These are phyloP conservation scores for Alviniconcha strummeri DNA, from an alignment of 2,888 invertebrate genomes.

Conservation along the genomic window DNA sequence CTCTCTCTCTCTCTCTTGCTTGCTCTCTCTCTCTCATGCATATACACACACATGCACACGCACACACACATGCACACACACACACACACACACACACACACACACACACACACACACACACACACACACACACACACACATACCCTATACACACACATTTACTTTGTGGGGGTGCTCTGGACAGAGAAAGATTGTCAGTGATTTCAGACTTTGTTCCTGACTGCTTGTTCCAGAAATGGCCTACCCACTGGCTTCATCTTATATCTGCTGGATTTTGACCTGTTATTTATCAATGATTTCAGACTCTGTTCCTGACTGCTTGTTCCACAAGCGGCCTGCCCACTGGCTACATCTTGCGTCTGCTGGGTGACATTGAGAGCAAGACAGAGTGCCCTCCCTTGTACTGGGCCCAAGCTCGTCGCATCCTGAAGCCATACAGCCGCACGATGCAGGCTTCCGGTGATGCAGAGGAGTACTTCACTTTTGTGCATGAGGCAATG, in stretches of 20 bases:
- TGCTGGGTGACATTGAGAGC: slow-evolving; percentile 55
- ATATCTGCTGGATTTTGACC: slow-evolving; percentile 52
- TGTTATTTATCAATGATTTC: background rate
- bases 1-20: no score
- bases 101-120: no score
- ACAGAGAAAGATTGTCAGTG: background rate
- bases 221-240: slow-evolving; percentile 50
- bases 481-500: slow-evolving; percentile 55
- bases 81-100: no score
- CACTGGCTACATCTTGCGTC: slow-evolving; percentile 50
- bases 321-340: slow-evolving; percentile 54
- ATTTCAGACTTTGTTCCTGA: slow-evolving; percentile 52
- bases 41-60: no score
- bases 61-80: no score
- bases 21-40: no score
- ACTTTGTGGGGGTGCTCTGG: no score
- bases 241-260: slow-evolving; percentile 54
- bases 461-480: slow-evolving; percentile 46
- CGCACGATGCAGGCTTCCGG: slow-evolving; percentile 45
- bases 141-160: no score
- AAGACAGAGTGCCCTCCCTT: slow-evolving; percentile 54
- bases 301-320: slow-evolving; percentile 55
- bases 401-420: slow-evolving; percentile 56
- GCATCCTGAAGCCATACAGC: slow-evolving; percentile 57
- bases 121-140: no score